phyloP scores from a whole-genome alignment of 1,140 invertebrate species.

The Drosophila suzukii region DNA sequence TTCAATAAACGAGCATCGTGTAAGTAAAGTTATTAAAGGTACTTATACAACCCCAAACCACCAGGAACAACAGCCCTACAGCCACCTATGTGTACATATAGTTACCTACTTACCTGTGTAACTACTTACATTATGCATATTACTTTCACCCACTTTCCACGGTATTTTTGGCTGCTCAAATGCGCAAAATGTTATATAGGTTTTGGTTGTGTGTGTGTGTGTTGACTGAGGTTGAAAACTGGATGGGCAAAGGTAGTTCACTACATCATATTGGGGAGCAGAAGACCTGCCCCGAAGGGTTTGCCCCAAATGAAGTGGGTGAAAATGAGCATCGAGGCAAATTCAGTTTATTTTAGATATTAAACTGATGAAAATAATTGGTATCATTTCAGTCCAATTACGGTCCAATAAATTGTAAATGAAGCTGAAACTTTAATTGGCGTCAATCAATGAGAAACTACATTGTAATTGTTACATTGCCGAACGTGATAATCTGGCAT shows the following conservation, averaged over 20 bases:
- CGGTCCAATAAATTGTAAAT: background rate
- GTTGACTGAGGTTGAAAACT: background rate
- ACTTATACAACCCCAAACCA: conserved; percentile 51
- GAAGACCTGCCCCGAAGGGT: background rate
- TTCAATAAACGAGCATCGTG: conserved; percentile 67
- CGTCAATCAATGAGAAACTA: background rate
- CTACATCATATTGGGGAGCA: background rate
- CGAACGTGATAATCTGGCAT: background rate
- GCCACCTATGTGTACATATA: conserved; percentile 1
- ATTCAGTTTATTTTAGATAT: background rate
- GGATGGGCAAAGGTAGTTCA: background rate
- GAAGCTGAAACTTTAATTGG: background rate
- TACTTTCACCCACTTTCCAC: conserved; percentile 67
- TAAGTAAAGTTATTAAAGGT: conserved; percentile 80
- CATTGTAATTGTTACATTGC: background rate
- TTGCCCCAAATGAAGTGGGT: background rate
- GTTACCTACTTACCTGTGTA: conserved; percentile 42
- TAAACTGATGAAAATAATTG: background rate
- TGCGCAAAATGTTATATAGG: conserved; percentile 56
- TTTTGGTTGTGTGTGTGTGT: conserved; percentile 2
- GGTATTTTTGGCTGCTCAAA: conserved; percentile 53
- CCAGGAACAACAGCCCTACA: background rate
- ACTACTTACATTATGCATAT: conserved; percentile 57
- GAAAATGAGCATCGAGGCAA: background rate
- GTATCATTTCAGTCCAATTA: background rate